Percentiles rank a stretch among this genome's conserved stretches.
These are phyloP conservation scores for Siniperca knerii DNA, from an alignment of 2,113 vertebrate genomes.

Conservation along the genomic window DNA sequence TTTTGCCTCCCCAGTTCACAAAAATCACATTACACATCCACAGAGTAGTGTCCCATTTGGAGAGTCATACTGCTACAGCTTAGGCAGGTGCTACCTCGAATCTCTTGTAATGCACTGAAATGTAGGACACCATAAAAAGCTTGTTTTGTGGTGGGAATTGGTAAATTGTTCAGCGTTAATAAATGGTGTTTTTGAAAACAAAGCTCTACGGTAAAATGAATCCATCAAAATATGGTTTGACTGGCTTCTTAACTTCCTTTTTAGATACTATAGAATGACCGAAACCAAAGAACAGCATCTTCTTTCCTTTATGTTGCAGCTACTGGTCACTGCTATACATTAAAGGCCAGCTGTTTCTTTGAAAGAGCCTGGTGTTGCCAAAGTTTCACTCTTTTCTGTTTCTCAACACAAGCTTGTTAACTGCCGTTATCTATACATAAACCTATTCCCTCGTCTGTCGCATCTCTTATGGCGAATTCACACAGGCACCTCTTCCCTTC, in stretches of 20 bases:
- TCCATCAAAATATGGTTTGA: not conserved
- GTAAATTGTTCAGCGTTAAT: conserved; percentile 29
- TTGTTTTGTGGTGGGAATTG: conserved; percentile 26
- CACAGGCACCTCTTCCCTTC: conserved; percentile 7
- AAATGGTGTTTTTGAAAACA: conserved; percentile 10
- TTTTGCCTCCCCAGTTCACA: conserved; percentile 75
- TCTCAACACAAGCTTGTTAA: conserved; percentile 32
- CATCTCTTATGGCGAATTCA: conserved; percentile 22
- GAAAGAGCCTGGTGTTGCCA: not conserved
- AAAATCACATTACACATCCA: conserved; percentile 72
- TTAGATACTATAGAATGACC: not conserved
- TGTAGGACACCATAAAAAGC: conserved; percentile 39
- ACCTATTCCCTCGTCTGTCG: conserved; percentile 14
- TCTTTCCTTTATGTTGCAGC: conserved; percentile 23
- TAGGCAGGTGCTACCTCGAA: conserved; percentile 26
- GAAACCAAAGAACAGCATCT: not conserved
- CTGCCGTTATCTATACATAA: conserved; percentile 22
- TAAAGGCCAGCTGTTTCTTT: conserved; percentile 47
- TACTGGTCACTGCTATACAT: conserved; percentile 18
- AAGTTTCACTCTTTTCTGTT: conserved; percentile 12
- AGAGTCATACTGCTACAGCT: conserved; percentile 32
- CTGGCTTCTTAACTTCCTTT: not conserved
- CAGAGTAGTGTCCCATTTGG: conserved; percentile 59
- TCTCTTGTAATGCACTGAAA: conserved; percentile 43
- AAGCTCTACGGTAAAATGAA: not conserved